These are phyloP conservation scores for Merluccius polli DNA, from an alignment of 2,797 vertebrate species.

Conservation along the genomic window DNA sequence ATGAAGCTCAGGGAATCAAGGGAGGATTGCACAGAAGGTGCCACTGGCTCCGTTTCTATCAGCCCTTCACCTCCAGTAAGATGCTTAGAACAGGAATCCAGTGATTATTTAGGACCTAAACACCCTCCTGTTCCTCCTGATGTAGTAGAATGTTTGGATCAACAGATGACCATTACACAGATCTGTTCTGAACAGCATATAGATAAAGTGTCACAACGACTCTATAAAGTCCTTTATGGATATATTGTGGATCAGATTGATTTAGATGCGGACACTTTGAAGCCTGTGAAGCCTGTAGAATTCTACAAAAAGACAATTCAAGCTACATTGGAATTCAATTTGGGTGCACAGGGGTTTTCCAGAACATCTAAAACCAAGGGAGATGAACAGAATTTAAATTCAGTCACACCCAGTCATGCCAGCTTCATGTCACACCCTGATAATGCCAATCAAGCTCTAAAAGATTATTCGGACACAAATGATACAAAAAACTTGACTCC, in stretches of 20 bases:
- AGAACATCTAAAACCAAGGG: slow-evolving; percentile 18
- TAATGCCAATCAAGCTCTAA: slow-evolving; percentile 19
- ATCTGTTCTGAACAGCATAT: slow-evolving; percentile 50
- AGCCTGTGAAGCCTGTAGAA: slow-evolving; percentile 9
- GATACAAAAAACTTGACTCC: slow-evolving; percentile 18
- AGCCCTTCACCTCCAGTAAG: slow-evolving; percentile 20
- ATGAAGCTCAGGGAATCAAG: slow-evolving; percentile 54
- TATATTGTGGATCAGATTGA: slow-evolving; percentile 37
- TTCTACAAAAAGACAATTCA: slow-evolving; percentile 26
- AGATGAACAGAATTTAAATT: slow-evolving; percentile 27
- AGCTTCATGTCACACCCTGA: slow-evolving; percentile 10
- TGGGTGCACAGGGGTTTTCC: slow-evolving; percentile 28
- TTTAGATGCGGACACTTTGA: slow-evolving; percentile 29
- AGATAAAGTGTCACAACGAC: slow-evolving; percentile 63
- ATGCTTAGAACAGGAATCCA: slow-evolving; percentile 23
- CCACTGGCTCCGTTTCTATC: slow-evolving; percentile 15
- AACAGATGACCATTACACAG: slow-evolving; percentile 24
- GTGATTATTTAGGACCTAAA: slow-evolving; percentile 20
- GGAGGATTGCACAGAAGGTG: slow-evolving; percentile 30
- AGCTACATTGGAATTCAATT: slow-evolving; percentile 20
- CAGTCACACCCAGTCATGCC: not conserved
- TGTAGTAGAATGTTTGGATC: slow-evolving; percentile 1
- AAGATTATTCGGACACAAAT: slow-evolving; percentile 16
- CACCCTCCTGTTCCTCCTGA: not conserved
- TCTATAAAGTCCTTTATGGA: slow-evolving; percentile 69